These are phyloP conservation scores for Caenorhabditis becei DNA, from an alignment of 2,888 invertebrate genomes.

Conservation along the genomic window DNA sequence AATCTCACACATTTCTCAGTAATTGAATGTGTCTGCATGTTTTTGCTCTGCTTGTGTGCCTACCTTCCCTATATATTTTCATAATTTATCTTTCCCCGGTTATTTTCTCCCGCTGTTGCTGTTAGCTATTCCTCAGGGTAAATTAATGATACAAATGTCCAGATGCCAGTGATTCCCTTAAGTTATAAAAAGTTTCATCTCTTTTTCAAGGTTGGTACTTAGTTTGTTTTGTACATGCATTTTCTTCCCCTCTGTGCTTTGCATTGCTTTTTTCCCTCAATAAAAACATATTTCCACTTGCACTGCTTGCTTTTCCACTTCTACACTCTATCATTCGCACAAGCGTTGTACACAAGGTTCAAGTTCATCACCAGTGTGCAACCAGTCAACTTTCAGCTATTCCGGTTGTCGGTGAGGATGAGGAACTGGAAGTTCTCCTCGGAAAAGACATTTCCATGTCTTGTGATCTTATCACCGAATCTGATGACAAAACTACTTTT, in stretches of 20 bases:
- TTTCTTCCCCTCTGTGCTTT: neutral
- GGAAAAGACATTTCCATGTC: constrained; percentile 78
- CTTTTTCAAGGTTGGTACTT: neutral
- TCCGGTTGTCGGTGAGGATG: constrained; percentile 76
- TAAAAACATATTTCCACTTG: constrained; percentile 33
- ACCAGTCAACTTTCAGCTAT: constrained; percentile 70
- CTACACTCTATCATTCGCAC: too few relatives aligned
- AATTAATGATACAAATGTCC: constrained; percentile 17
- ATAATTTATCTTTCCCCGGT: neutral
- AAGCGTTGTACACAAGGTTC: constrained; percentile 51
- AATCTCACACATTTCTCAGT: neutral
- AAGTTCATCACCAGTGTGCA: neutral
- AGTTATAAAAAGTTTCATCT: constrained; percentile 13
- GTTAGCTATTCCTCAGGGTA: constrained; percentile 16
- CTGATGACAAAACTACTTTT: constrained; percentile 72
- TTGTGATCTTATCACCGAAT: constrained; percentile 75
- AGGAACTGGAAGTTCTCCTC: constrained; percentile 69
- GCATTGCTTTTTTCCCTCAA: constrained; percentile 13
- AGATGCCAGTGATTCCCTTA: neutral
- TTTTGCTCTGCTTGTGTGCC: neutral
- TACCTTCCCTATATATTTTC: neutral
- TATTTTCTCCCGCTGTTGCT: neutral
- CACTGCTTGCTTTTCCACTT: constrained; percentile 5
- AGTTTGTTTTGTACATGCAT: constrained; percentile 14
- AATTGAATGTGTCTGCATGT: constrained; percentile 2